Base-by-base conservation (phyloP, 35 echinoderm and acorn worm genomes). In the Amphiura filiformis region DNA sequence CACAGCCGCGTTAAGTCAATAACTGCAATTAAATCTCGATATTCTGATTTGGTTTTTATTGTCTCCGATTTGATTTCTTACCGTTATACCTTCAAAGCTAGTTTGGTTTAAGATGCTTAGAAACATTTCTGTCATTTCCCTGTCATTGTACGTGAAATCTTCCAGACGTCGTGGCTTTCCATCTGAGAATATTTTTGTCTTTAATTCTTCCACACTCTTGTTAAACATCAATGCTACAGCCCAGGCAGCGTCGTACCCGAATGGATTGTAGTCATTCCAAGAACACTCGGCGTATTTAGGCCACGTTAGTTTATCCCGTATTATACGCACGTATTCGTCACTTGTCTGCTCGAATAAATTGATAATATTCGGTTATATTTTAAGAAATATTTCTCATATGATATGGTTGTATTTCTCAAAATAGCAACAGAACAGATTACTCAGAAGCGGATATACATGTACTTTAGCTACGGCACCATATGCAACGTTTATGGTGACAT, bases 141-240 rank as follows among this genome's bases (percentile, higher is more conserved):
- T 85, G 36, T 93, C 92, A 79, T 88, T 76, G 31, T 87, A 93
- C 4, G 92, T 93, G 30, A 93, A 93, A 31, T 93, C 87, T 81
- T 93, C 92, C 28, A 93, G 57, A 57, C 80, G 37, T 40, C 80
- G 76, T 14, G 34, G 32, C 7, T 31, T 79, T 14, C 87, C 87
- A 33, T 93, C 87, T 42, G 39, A 22, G 32, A 89, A 70, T 70
- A 20, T 70, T 1, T 23, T 30, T 70, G 15, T 18, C 26, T 70
- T 70, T 23, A 70, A 23, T 32, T 65, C 28, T 14, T 85, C 83
- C 0, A 61, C 56, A 23, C 49, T 65, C 14, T 34, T 30, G 35
- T 85, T 85, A 13, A 85, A 61, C 22, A 56, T 40, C 13, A 85
- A 37, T 33, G 83, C 83, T 18, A 85, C 28, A 0, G 83, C 83